phyloP scores from a whole-genome alignment of 1,140 invertebrate species.

The Platyscapa corneri region DNA sequence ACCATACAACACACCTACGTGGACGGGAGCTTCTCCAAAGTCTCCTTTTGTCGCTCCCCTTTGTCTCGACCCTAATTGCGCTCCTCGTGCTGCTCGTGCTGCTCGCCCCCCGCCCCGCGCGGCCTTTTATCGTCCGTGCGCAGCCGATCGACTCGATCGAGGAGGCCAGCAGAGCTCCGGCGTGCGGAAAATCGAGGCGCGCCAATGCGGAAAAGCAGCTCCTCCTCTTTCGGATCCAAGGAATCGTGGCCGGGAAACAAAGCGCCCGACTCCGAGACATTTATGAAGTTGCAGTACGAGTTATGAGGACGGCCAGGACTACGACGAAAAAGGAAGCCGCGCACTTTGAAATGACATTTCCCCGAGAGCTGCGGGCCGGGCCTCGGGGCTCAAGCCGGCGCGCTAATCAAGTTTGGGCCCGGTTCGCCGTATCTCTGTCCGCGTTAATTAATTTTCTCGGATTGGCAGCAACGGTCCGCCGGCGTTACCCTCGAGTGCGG shows the following conservation, averaged over 20 bases:
- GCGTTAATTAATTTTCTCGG: not conserved
- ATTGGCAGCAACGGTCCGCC: not conserved
- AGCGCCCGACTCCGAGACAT: not conserved
- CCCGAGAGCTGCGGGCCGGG: too few relatives aligned
- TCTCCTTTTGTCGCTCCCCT: conserved; percentile 7
- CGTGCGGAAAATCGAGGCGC: conserved; percentile 30
- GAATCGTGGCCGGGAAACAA: conserved; percentile 23
- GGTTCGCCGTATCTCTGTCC: not conserved
- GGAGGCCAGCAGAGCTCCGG: not conserved
- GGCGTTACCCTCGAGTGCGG: not conserved
- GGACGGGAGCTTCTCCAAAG: not conserved
- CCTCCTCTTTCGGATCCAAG: not conserved
- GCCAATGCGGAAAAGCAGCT: conserved; percentile 31
- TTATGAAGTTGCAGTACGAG: not conserved
- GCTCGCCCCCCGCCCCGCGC: not conserved
- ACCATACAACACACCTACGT: not conserved
- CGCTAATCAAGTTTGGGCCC: not conserved
- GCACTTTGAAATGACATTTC: not conserved
- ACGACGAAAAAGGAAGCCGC: not conserved
- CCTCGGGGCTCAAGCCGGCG: not conserved
- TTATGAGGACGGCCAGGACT: not conserved
- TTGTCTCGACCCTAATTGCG: conserved; percentile 14
- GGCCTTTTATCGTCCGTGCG: conserved; percentile 6
- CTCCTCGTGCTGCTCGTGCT: not conserved
- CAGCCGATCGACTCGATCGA: not conserved